These are phyloP conservation scores for Hyles vespertilio DNA, from an alignment of 1,140 invertebrate genomes.

Conservation along the genomic window DNA sequence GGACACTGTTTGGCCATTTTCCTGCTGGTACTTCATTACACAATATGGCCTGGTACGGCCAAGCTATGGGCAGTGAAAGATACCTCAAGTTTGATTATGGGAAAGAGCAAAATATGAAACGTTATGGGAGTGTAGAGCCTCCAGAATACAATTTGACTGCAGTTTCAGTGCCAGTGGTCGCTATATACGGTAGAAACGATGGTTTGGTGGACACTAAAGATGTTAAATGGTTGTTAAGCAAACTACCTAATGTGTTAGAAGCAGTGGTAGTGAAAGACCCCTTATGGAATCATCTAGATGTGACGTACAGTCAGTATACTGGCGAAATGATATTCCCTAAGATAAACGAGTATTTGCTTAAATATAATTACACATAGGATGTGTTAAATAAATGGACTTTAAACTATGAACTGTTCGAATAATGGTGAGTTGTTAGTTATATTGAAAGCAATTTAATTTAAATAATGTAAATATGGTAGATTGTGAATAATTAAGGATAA, in stretches of 20 bases:
- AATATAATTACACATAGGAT: slow-evolving; percentile 7
- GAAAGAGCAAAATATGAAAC: slow-evolving; percentile 48
- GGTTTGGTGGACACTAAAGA: slow-evolving; percentile 46
- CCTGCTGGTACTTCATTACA: slow-evolving; percentile 83
- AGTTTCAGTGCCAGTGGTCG: slow-evolving; percentile 63
- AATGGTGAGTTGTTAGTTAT: too few species aligned
- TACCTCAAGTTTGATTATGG: slow-evolving; percentile 76
- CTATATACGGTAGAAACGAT: slow-evolving; percentile 54
- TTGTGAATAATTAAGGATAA: too few species aligned
- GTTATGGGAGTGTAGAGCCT: slow-evolving; percentile 63
- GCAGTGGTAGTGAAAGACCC: slow-evolving; percentile 36
- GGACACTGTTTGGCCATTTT: slow-evolving; percentile 74
- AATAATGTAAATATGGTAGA: too few species aligned
- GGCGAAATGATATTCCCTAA: slow-evolving; percentile 44
- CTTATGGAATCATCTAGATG: slow-evolving; percentile 56
- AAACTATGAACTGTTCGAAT: too few species aligned
- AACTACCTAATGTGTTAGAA: slow-evolving; percentile 48
- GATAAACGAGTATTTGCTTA: slow-evolving; percentile 46
- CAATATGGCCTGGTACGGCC: slow-evolving; percentile 79
- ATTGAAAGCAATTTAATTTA: too few species aligned
- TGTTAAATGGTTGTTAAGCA: slow-evolving; percentile 38
- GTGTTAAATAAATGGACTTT: too few species aligned
- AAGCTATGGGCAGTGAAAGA: slow-evolving; percentile 47
- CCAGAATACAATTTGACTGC: slow-evolving; percentile 73
- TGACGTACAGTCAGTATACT: slow-evolving; percentile 40